Percentiles rank a stretch among this genome's conserved stretches.
Conservation (phyloP, 2,113 vertebrate species). For the Pelecanus crispus region DNA sequence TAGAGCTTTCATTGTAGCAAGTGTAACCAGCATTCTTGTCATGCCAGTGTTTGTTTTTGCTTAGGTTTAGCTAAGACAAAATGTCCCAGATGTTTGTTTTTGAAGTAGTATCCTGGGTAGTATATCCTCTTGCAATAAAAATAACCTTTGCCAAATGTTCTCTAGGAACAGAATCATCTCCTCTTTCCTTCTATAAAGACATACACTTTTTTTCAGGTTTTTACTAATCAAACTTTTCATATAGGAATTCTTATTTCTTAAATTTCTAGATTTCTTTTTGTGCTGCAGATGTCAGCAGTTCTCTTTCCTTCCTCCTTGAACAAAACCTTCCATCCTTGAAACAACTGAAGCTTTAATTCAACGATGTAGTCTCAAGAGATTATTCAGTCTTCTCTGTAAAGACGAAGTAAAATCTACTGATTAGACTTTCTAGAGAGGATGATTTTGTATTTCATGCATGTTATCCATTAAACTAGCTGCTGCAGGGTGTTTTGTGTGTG, state of each 20-base stretch:
- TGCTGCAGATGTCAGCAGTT: not conserved
- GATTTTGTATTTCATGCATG: not conserved
- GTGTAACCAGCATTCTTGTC: not conserved
- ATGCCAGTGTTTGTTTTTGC: not conserved
- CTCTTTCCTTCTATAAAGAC: not conserved
- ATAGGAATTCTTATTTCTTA: not conserved
- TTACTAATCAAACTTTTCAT: not conserved
- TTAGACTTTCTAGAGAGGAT: not conserved
- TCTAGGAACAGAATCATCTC: not conserved
- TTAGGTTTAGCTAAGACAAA: not conserved
- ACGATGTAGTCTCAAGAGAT: not conserved
- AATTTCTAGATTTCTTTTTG: not conserved
- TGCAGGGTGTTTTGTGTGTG: not conserved
- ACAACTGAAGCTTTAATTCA: not conserved
- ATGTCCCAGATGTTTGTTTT: not conserved
- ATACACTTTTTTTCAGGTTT: not conserved
- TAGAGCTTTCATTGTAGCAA: not conserved
- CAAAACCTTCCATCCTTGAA: not conserved
- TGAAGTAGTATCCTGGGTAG: not conserved
- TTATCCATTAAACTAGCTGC: not conserved
- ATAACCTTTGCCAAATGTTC: not conserved
- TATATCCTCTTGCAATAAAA: not conserved
- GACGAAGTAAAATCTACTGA: not conserved
- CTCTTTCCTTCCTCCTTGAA: not conserved
- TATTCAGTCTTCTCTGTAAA: not conserved